A percentile compares a stretch with the other conserved stretches of the same genome.
Conservation (phyloP, 2,113 vertebrate species). For the Chloropsis cyanopogon region DNA sequence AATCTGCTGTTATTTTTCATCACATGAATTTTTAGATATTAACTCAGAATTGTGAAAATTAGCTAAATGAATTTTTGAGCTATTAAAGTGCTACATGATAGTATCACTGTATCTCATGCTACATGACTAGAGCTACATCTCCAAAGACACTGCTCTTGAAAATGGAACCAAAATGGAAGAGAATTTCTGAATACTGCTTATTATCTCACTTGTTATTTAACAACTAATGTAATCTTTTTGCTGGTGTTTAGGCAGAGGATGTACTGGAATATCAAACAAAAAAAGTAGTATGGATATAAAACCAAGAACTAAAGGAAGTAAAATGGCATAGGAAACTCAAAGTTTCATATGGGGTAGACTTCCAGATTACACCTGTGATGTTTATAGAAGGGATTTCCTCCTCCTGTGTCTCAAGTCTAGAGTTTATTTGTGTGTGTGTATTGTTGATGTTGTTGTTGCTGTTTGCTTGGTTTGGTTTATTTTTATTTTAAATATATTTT, state of each 20-base stretch:
- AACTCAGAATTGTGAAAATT: neutral
- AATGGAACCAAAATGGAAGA: neutral
- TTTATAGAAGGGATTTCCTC: neutral
- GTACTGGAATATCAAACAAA: neutral
- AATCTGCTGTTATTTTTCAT: neutral
- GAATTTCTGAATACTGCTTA: neutral
- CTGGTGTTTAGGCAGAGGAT: neutral
- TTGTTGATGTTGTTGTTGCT: neutral
- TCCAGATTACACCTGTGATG: neutral
- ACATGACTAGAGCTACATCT: neutral
- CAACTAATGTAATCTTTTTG: neutral
- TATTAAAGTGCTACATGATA: neutral
- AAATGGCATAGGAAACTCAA: neutral
- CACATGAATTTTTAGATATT: neutral
- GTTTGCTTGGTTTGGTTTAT: neutral
- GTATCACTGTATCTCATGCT: neutral
- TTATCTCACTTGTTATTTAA: neutral
- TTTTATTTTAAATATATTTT: neutral
- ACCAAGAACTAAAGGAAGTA: neutral
- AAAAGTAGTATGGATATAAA: neutral
- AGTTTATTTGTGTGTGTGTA: accelerated
- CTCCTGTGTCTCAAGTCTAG: neutral
- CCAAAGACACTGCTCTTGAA: neutral
- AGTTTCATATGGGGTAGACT: neutral
- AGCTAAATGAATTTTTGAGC: neutral